phyloP scores from a whole-genome alignment of 2,113 vertebrate species.

The Tragelaphus buxtoni region DNA sequence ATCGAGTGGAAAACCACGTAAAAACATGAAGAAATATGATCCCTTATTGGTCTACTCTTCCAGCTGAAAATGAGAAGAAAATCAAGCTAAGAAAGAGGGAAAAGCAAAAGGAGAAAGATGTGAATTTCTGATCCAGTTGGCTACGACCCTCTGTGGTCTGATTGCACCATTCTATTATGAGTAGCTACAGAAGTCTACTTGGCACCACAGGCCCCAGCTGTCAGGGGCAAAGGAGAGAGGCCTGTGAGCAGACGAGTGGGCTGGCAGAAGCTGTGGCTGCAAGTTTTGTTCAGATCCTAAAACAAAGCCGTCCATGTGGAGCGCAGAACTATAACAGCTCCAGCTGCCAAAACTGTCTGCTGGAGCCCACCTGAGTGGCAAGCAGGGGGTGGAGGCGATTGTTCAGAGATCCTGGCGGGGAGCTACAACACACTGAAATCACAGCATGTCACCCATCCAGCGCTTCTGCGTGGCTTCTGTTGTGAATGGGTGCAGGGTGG shows the following conservation, averaged over 20 bases:
- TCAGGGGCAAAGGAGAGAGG: not conserved
- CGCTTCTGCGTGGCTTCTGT: not conserved
- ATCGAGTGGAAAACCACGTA: not conserved
- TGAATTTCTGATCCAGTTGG: not conserved
- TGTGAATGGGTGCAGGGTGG: not conserved
- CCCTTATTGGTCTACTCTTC: not conserved
- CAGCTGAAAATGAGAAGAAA: not conserved
- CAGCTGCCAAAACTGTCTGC: constrained; percentile 49
- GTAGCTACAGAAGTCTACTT: not conserved
- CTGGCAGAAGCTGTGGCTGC: not conserved
- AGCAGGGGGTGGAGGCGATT: not conserved
- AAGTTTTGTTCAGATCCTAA: constrained; percentile 33
- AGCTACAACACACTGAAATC: not conserved
- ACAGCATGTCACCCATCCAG: not conserved
- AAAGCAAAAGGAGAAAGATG: not conserved
- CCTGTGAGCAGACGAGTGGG: not conserved
- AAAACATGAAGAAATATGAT: not conserved
- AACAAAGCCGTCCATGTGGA: not conserved
- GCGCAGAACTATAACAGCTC: not conserved
- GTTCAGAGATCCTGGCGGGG: not conserved
- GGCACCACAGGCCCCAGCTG: not conserved
- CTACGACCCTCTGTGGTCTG: not conserved
- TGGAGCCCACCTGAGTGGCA: not conserved
- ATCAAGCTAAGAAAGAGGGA: not conserved
- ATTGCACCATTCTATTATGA: not conserved